These are phyloP conservation scores for Flexamia atlantica DNA, from an alignment of 2,888 invertebrate genomes.

Conservation along the genomic window DNA sequence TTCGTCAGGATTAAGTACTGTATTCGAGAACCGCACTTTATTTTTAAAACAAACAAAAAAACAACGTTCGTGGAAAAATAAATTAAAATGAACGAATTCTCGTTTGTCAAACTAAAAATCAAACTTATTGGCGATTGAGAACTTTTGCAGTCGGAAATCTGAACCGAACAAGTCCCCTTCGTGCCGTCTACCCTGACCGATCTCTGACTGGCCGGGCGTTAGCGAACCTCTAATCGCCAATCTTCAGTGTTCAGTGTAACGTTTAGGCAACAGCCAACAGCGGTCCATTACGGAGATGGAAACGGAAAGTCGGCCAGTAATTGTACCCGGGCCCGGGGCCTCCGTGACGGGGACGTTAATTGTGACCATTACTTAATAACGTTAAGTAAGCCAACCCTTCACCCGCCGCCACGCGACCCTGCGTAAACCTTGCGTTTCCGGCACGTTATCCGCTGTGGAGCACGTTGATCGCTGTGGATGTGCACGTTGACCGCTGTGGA, in stretches of 20 bases:
- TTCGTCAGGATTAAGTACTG: no score
- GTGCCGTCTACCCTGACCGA: no score
- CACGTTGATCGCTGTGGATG: no score
- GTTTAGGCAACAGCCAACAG: conserved; percentile 17
- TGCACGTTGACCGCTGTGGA: no score
- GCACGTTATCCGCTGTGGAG: neutral
- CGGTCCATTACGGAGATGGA: neutral
- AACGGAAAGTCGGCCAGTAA: neutral
- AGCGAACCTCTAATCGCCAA: neutral
- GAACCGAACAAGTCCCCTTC: no score
- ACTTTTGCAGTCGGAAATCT: no score
- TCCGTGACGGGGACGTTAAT: conserved; percentile 37
- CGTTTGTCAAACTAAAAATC: no score
- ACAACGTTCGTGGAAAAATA: no score
- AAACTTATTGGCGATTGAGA: no score
- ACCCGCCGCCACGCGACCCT: conserved; percentile 17
- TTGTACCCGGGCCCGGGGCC: conserved; percentile 2
- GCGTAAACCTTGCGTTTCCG: neutral
- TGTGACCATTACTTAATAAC: conserved; percentile 51
- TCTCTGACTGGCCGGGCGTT: neutral
- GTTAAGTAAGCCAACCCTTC: conserved; percentile 56
- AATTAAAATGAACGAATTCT: no score
- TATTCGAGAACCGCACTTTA: no score
- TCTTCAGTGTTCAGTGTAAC: neutral
- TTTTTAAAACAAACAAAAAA: no score